These are phyloP conservation scores for Dicrurus megarhynchus DNA, from an alignment of 2,113 vertebrate genomes.

Conservation along the genomic window DNA sequence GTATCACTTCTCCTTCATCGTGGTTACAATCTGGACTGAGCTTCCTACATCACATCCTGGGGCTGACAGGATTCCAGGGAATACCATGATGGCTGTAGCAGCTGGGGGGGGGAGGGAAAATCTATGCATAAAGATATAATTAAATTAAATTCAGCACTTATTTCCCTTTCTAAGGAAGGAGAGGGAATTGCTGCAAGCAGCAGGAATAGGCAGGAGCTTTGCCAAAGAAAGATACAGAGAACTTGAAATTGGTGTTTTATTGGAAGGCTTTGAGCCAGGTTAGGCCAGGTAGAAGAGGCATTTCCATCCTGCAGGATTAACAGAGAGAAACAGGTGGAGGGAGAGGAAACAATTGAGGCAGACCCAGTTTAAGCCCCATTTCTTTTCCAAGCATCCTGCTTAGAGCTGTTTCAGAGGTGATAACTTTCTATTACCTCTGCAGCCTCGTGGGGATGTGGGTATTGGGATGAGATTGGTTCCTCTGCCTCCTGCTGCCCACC, in stretches of 20 bases:
- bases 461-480: background rate
- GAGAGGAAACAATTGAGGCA: background rate
- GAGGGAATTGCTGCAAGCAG: background rate
- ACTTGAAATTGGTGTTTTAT: background rate
- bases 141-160: background rate
- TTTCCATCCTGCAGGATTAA: background rate
- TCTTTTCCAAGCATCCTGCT: background rate
- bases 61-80: background rate
- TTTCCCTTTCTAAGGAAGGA: background rate
- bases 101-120: background rate
- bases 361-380: background rate
- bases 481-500: background rate
- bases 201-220: background rate
- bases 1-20: background rate
- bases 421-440: rapidly evolving
- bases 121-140: background rate
- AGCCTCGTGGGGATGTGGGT: background rate
- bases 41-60: background rate
- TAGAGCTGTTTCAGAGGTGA: background rate
- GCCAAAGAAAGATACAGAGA: background rate
- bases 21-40: background rate
- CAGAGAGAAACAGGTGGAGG: background rate
- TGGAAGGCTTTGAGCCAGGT: background rate
- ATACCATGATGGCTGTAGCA: background rate
- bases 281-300: background rate